Evolutionary conservation across 2,113 vertebrate genomes (phyloP).

Genomic region (Rhineura floridana): DNA sequence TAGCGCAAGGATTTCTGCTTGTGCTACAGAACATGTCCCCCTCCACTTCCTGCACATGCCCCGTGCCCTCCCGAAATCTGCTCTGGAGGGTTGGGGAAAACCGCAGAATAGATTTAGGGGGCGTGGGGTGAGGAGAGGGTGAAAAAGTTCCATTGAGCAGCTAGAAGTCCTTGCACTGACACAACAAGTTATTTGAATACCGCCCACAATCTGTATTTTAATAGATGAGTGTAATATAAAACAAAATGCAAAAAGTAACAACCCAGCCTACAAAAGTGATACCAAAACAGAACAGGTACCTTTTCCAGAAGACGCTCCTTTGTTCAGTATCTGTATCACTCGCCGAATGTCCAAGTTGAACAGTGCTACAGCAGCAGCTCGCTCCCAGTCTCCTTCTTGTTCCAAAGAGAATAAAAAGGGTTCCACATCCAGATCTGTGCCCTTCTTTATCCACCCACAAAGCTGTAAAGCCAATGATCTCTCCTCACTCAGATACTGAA

Average conservation of each 20-base stretch:
- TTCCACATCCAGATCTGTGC: slow-evolving; percentile 88
- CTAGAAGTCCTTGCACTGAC: too few species aligned
- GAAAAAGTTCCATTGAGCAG: too few species aligned
- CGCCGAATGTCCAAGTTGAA: slow-evolving; percentile 96
- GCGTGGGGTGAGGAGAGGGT: too few species aligned
- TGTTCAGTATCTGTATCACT: slow-evolving; percentile 95
- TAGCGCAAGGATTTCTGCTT: too few species aligned
- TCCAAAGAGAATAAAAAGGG: slow-evolving; percentile 91
- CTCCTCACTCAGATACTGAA: slow-evolving; percentile 91
- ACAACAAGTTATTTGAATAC: too few species aligned
- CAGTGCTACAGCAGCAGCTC: slow-evolving; percentile 93
- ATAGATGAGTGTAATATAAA: neutral
- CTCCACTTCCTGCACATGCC: too few species aligned
- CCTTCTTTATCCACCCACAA: slow-evolving; percentile 94
- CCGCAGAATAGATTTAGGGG: too few species aligned
- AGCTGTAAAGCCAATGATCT: slow-evolving; percentile 91
- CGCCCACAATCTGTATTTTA: neutral
- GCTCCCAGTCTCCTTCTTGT: slow-evolving; percentile 94
- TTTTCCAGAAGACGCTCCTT: slow-evolving; percentile 90
- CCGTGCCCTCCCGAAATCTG: too few species aligned
- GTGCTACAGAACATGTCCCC: too few species aligned
- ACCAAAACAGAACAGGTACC: slow-evolving; percentile 72
- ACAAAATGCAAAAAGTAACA: neutral
- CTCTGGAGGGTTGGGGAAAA: too few species aligned
- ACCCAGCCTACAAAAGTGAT: neutral